Evolutionary conservation across 2,797 vertebrate species (phyloP).

Genomic region (Leptoclinus maculatus): DNA sequence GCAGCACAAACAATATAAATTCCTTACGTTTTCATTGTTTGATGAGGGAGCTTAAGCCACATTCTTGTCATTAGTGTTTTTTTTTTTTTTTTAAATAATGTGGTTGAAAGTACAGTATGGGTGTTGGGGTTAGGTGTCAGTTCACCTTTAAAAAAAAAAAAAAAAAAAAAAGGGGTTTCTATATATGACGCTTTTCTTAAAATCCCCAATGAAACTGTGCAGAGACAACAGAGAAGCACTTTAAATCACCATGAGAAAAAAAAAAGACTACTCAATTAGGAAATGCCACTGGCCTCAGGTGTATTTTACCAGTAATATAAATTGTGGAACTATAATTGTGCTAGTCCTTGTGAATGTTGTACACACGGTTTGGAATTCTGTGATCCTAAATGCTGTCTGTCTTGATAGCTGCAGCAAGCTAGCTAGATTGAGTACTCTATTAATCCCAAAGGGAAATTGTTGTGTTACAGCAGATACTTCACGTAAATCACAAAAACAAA

Average conservation of each 20-base stretch:
- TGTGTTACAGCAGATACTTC: background rate
- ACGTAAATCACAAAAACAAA: background rate
- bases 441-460: background rate
- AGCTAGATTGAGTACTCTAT: background rate
- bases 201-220: background rate
- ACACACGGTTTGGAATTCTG: background rate
- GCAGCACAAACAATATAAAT: conserved; percentile 31
- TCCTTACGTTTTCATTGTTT: background rate
- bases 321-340: background rate
- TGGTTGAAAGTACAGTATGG: background rate
- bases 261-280: background rate
- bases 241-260: background rate
- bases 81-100: conserved; percentile 5
- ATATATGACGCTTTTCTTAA: background rate
- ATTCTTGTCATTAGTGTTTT: background rate
- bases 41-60: background rate
- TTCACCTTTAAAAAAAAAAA: background rate
- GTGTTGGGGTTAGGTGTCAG: background rate
- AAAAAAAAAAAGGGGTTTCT: background rate
- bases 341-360: background rate
- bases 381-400: background rate
- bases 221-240: background rate
- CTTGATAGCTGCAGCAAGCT: background rate
- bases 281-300: background rate
- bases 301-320: background rate